phyloP scores from a whole-genome alignment of 2,888 invertebrate genomes.

The Reticulitermes lucifugus region DNA sequence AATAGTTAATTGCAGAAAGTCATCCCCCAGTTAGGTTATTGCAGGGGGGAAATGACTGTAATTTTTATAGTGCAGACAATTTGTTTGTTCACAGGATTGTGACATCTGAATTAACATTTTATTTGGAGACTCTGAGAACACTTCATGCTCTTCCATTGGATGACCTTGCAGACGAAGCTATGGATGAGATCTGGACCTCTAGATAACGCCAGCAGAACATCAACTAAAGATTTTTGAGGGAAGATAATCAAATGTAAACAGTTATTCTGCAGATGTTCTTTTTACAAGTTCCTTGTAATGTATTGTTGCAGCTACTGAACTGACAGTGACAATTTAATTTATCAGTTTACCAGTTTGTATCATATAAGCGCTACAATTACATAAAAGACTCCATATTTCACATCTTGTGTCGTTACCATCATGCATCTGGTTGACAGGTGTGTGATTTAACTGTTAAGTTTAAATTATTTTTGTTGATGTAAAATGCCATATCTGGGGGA shows the following conservation, averaged over 20 bases:
- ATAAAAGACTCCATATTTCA: no score
- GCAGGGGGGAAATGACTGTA: background rate
- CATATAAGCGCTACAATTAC: background rate
- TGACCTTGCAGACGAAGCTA: constrained; percentile 79
- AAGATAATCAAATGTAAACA: background rate
- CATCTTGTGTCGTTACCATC: no score
- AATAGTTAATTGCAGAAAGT: background rate
- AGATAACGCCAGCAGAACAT: constrained; percentile 43
- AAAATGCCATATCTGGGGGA: no score
- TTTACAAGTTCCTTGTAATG: background rate
- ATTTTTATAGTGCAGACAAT: background rate
- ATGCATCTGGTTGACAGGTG: no score
- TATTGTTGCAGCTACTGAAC: background rate
- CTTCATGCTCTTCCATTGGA: constrained; percentile 81
- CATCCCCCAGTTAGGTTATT: background rate
- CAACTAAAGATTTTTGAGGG: background rate
- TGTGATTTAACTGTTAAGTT: no score
- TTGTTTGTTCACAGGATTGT: constrained; percentile 70
- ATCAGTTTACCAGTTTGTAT: background rate
- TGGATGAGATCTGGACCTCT: constrained; percentile 82
- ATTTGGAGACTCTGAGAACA: constrained; percentile 86
- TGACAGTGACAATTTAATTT: background rate
- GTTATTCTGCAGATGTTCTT: background rate
- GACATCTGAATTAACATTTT: constrained; percentile 92
- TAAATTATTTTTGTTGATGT: no score